phyloP scores from a whole-genome alignment of 2,888 invertebrate genomes.

The Meghimatium bilineatum region DNA sequence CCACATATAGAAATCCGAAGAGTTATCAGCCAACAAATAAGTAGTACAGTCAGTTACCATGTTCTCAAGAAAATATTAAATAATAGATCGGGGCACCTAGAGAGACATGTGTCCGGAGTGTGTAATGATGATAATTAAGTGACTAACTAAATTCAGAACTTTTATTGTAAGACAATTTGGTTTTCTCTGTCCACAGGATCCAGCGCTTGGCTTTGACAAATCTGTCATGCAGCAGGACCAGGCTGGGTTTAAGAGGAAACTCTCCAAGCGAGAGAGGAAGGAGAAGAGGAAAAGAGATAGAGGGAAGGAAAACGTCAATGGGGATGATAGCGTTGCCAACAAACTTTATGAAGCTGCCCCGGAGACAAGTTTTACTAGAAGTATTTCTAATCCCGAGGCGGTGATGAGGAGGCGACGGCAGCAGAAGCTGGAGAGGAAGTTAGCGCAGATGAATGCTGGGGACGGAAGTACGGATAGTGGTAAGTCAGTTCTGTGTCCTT shows the following conservation, averaged over 20 bases:
- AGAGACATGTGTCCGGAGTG: no score
- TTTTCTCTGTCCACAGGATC: slow-evolving; percentile 42
- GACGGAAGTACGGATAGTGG: slow-evolving; percentile 94
- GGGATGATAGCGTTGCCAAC: slow-evolving; percentile 70
- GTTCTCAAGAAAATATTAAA: no score
- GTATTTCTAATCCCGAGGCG: slow-evolving; percentile 99
- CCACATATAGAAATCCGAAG: no score
- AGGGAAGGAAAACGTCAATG: slow-evolving; percentile 63
- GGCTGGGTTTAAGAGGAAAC: slow-evolving; percentile 83
- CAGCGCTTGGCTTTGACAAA: slow-evolving; percentile 50
- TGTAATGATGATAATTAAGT: no score
- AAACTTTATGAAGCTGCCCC: slow-evolving; percentile 86
- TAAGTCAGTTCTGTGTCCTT: slow-evolving; percentile 46
- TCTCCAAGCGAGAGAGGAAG: slow-evolving; percentile 98
- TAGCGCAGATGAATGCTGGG: slow-evolving; percentile 95
- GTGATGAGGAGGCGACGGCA: slow-evolving; percentile 98
- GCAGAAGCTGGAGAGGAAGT: slow-evolving; percentile 95
- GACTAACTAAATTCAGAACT: no score
- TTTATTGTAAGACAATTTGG: no score
- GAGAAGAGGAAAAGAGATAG: slow-evolving; percentile 90
- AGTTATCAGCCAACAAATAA: no score
- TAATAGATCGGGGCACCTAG: no score
- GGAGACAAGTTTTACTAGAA: slow-evolving; percentile 96
- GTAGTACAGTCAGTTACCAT: no score
- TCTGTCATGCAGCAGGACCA: slow-evolving; percentile 55